phyloP scores from a whole-genome alignment of 2,797 vertebrate genomes.

The Iguana delicatissima region DNA sequence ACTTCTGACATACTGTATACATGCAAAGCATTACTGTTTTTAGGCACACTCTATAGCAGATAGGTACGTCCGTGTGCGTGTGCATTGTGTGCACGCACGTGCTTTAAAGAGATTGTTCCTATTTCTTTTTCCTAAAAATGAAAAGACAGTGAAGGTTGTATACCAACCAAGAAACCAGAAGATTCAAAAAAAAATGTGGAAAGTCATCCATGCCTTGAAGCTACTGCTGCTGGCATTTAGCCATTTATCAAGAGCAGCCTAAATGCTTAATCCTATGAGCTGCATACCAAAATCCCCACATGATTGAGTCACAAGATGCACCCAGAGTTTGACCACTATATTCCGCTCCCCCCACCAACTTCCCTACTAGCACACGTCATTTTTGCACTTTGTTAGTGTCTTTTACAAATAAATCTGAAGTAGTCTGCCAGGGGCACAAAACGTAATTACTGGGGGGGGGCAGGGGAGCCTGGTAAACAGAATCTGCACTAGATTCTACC shows the following conservation, averaged over 20 bases:
- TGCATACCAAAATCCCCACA: conserved; percentile 32
- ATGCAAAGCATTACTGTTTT: neutral
- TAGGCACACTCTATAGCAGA: neutral
- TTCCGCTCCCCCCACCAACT: no score
- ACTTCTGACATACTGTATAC: neutral
- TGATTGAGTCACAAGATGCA: conserved; percentile 33
- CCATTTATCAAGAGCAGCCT: neutral
- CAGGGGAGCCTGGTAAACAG: neutral
- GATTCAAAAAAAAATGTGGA: neutral
- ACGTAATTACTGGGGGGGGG: neutral
- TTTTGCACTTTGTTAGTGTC: neutral
- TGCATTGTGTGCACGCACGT: no score
- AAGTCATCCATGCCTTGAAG: neutral
- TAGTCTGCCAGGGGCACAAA: neutral
- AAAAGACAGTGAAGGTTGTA: neutral
- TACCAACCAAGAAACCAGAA: conserved; percentile 2
- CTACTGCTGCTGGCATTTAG: neutral
- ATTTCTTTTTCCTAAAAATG: no score
- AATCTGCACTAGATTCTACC: neutral
- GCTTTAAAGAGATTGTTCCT: neutral
- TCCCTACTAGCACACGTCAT: neutral
- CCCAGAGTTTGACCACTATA: neutral
- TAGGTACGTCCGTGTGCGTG: neutral
- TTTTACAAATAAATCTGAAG: neutral
- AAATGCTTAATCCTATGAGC: conserved; percentile 29